Evolutionary conservation across 2,888 invertebrate species (phyloP).

Genomic region (Sclerodermus sp.): DNA sequence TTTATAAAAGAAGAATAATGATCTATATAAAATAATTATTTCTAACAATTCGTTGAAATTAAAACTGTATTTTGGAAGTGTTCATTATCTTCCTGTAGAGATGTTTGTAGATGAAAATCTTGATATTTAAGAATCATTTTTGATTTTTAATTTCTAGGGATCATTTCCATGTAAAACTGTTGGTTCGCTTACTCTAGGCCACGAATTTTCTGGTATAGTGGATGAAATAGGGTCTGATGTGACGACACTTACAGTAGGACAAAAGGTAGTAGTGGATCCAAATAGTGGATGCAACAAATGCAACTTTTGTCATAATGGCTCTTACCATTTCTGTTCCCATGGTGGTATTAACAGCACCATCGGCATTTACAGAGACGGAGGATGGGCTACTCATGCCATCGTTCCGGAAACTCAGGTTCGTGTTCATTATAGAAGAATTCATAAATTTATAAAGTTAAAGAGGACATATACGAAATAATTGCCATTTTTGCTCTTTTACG

Average conservation of each 20-base stretch:
- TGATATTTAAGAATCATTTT: neutral
- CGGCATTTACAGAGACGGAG: slow-evolving; percentile 69
- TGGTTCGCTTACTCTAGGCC: slow-evolving; percentile 64
- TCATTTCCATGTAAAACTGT: slow-evolving; percentile 66
- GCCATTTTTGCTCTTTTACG: too few species aligned
- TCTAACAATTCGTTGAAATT: too few species aligned
- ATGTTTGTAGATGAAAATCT: neutral
- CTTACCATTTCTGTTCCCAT: slow-evolving; percentile 66
- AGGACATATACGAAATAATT: too few species aligned
- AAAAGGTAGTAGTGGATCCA: slow-evolving; percentile 71
- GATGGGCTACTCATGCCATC: slow-evolving; percentile 69
- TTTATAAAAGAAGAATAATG: too few species aligned
- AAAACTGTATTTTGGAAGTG: too few species aligned
- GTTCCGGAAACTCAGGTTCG: slow-evolving; percentile 67
- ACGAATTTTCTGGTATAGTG: slow-evolving; percentile 70
- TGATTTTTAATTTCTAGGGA: slow-evolving; percentile 59
- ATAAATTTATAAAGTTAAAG: too few species aligned
- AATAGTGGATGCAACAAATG: slow-evolving; percentile 69
- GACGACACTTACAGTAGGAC: slow-evolving; percentile 64
- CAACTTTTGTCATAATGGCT: slow-evolving; percentile 64
- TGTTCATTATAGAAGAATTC: too few species aligned
- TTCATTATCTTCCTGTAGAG: neutral
- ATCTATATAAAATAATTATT: too few species aligned
- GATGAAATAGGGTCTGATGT: slow-evolving; percentile 64
- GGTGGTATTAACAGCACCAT: slow-evolving; percentile 68